Conservation (phyloP, 2,113 vertebrate genomes). For the Ptychochromis oligacanthus region DNA sequence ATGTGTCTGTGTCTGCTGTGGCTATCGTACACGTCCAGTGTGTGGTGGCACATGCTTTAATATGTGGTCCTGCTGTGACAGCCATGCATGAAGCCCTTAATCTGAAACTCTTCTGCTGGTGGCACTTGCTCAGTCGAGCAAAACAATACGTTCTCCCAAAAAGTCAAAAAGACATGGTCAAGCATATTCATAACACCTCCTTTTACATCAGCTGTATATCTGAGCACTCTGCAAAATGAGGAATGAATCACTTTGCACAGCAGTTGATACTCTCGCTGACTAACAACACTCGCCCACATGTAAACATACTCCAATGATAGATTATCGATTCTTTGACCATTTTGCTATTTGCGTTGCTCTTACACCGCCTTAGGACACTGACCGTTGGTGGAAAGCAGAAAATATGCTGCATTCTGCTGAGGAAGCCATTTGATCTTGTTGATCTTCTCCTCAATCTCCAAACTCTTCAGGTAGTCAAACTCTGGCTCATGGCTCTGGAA, state of each 20-base stretch:
- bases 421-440: constrained; percentile 98
- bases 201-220: constrained; percentile 2
- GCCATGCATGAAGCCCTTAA: constrained; percentile 61
- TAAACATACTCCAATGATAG: neutral
- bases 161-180: constrained; percentile 12
- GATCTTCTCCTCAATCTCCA: constrained; percentile 99
- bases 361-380: constrained; percentile 33
- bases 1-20: constrained; percentile 43
- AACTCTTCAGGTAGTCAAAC: constrained; percentile 98
- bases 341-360: neutral
- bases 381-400: constrained; percentile 96
- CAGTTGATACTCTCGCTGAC: neutral
- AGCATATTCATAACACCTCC: constrained; percentile 27
- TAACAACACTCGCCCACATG: neutral
- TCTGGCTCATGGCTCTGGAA: constrained; percentile 98
- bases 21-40: neutral
- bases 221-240: neutral
- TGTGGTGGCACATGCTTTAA: constrained; percentile 37
- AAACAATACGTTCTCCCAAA: constrained; percentile 27
- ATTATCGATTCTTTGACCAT: neutral
- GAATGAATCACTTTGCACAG: neutral
- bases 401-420: constrained; percentile 97
- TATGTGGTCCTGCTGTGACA: constrained; percentile 36
- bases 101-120: constrained; percentile 62
- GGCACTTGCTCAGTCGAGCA: constrained; percentile 46